phyloP scores from a whole-genome alignment of 2,797 vertebrate species.

The Catharus ustulatus region DNA sequence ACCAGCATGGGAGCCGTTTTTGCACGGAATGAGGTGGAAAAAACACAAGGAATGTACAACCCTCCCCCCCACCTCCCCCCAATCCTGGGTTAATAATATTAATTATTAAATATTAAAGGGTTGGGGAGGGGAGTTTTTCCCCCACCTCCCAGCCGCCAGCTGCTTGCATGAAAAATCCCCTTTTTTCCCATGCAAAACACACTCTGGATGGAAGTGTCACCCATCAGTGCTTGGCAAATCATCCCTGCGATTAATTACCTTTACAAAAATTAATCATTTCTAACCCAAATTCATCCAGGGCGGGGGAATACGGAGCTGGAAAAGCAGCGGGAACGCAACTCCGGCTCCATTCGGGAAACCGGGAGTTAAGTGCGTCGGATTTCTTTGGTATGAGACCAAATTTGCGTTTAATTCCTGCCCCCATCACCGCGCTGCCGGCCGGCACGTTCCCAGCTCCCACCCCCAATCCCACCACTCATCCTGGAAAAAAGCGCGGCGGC shows the following conservation, averaged over 20 bases:
- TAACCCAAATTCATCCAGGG: background rate
- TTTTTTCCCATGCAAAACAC: background rate
- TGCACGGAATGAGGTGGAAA: background rate
- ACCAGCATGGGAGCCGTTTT: background rate
- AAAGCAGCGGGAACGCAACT: background rate
- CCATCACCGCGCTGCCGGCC: constrained; percentile 28
- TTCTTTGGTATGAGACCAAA: constrained; percentile 3
- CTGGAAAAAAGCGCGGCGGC: background rate
- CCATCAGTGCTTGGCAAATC: background rate
- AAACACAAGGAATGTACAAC: background rate
- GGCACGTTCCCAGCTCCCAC: constrained; percentile 26
- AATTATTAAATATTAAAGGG: background rate
- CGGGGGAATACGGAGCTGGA: background rate
- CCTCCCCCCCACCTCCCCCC: too few relatives aligned
- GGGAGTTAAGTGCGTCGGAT: background rate
- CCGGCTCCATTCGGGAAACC: background rate
- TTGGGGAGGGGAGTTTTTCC: accelerated
- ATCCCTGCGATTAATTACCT: background rate
- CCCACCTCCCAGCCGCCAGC: background rate
- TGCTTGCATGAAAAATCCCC: background rate
- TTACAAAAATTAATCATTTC: background rate
- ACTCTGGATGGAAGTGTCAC: background rate
- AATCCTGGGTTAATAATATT: background rate
- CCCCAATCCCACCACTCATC: background rate
- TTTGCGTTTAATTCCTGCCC: constrained; percentile 30